A percentile compares a stretch with the other conserved stretches of the same genome.
phyloP scores from a whole-genome alignment of 1,140 invertebrate species.

The Drosophila malerkotliana region DNA sequence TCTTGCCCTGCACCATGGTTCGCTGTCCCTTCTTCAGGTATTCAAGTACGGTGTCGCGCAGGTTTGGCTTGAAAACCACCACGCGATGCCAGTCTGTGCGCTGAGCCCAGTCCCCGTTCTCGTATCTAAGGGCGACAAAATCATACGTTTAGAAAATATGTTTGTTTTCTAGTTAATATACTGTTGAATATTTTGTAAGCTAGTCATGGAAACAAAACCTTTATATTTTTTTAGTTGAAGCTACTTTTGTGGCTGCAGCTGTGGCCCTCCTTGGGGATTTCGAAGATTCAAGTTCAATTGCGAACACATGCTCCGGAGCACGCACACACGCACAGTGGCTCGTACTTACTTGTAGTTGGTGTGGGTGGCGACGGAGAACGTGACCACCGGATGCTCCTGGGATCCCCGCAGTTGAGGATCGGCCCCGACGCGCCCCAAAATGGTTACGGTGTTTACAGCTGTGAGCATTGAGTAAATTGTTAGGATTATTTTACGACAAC shows the following conservation, averaged over 20 bases:
- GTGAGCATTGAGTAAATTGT: conserved; percentile 51
- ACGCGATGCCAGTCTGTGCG: conserved; percentile 96
- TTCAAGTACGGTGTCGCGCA: conserved; percentile 91
- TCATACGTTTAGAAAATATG: not conserved
- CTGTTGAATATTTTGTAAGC: not conserved
- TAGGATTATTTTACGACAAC: not conserved
- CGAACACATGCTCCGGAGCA: conserved; percentile 16
- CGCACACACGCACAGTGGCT: not conserved
- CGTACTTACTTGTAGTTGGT: conserved; percentile 88
- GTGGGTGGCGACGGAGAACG: conserved; percentile 96
- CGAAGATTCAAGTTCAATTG: conserved; percentile 14
- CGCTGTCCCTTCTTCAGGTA: conserved; percentile 94
- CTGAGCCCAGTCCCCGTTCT: conserved; percentile 91
- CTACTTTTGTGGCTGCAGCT: not conserved
- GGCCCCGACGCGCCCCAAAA: conserved; percentile 93
- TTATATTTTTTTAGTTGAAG: not conserved
- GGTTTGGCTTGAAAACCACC: conserved; percentile 92
- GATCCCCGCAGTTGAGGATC: conserved; percentile 94
- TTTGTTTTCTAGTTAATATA: too few species aligned
- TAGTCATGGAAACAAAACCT: not conserved
- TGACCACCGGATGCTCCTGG: conserved; percentile 92
- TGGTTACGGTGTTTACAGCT: conserved; percentile 94
- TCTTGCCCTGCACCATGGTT: conserved; percentile 91
- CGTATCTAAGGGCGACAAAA: conserved; percentile 84
- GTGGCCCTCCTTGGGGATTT: conserved; percentile 20